Base-by-base conservation (phyloP, 2,888 invertebrate genomes). In the Linhomoeus sp. region DNA sequence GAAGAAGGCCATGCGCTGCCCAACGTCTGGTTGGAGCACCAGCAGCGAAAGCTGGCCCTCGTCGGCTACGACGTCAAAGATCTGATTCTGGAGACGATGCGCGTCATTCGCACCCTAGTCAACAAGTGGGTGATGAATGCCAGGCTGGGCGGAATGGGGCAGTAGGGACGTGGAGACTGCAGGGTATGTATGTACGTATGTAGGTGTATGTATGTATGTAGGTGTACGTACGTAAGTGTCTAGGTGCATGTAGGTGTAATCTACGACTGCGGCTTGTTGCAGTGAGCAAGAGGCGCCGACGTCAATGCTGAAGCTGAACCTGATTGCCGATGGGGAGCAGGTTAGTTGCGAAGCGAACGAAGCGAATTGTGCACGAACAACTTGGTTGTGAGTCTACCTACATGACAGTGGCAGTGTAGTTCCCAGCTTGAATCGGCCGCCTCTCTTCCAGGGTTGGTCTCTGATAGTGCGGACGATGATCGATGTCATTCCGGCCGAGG, bases 361-460 rank as follows among this genome's bases (percentile, higher is more conserved):
- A n/a, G n/a, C n/a, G n/a, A n/a, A n/a, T n/a, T n/a, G n/a, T n/a
- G n/a, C n/a, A n/a, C n/a, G n/a, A n/a, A n/a, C n/a, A n/a, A n/a
- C n/a, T n/a, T n/a, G n/a, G n/a, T n/a, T n/a, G n/a, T n/a, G n/a
- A n/a, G n/a, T n/a, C n/a, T n/a, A n/a, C n/a, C n/a, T n/a, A n/a
- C n/a, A n/a, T n/a, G n/a, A n/a, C n/a, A n/a, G n/a, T n/a, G n/a
- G n/a, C n/a, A n/a, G n/a, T n/a, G n/a, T n/a, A n/a, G n/a, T n/a
- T n/a, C n/a, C n/a, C n/a, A n/a, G n/a, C n/a, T n/a, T n/a, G n/a
- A n/a, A n/a, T n/a, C n/a, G n/a, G n/a, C n/a, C n/a, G n/a, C n/a
- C n/a, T n/a, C n/a, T n/a, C n/a, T n/a, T n/a, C n/a, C n/a, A n/a
- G 7, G 87, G 87, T 1, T 90, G 87, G 86, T 76, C 84, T 50